Evolutionary conservation across 2,797 vertebrate genomes (phyloP), one percentile per base, ranked within the genome.

Genomic region (Pelochelys cantorii): DNA sequence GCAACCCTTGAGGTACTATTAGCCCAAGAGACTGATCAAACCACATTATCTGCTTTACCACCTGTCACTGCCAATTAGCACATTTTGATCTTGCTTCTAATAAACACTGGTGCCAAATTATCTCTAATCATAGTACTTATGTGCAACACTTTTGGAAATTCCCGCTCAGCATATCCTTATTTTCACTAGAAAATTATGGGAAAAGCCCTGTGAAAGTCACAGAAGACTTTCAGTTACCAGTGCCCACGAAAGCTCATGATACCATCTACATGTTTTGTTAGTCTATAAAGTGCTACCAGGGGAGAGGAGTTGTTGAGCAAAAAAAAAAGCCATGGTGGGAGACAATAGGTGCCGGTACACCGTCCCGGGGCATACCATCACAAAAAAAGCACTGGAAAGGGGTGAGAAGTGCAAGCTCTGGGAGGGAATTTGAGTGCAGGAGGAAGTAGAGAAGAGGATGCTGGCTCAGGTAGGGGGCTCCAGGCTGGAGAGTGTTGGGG

Each of bases 181-280:
- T 97, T 96, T 93, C 37, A 42, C 96, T 90, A 92, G 96, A 95
- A 65, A 95, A 85, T 91, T 95, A 27, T 88, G 90, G 86, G 80
- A 94, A 85, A 95, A 68, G 93, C 92, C 92, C 96, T 90, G 91
- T 94, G 94, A 95, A 97, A 95, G 90, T 92, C 85, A 22, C 85
- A 88, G 92, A 93, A 85, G 88, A 96, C 80, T 95, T 94, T 60
- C 2, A 1, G 93, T 78, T 94, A 60, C 81, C 81, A 81, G 89
- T 90, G 95, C 42, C 42, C 42, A 48, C 42, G 7, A 5, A 48
- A 48, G 42, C 42, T 48, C 42, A 48, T 48, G 8, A 48, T 48
- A 48, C 42, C 7, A 48, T 48, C 7, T 48, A 48, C 42, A 48
- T 48, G 42, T 48, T 48, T 48, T 48, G 42, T 48, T 48, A 48